Evolutionary conservation across 1,140 invertebrate species (phyloP), one percentile per base, ranked within the genome.

Genomic region (Portunus trituberculatus): DNA sequence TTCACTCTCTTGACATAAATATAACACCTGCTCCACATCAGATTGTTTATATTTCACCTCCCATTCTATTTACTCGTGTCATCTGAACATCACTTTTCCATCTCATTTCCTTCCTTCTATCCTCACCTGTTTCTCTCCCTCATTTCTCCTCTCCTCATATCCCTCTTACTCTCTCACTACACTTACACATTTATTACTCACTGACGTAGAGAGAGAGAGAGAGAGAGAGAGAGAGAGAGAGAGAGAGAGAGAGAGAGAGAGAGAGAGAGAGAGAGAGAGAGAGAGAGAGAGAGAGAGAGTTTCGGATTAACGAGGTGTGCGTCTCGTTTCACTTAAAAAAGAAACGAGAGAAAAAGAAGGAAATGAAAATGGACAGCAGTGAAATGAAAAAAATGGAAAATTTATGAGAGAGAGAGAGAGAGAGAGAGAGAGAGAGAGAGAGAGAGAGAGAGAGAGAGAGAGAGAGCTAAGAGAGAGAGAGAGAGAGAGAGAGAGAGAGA

Each of bases 351-450:
- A 88, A 88, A 20, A 46, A 39, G 39, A 39, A 88, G 0, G 20
- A 8, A 20, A 46, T 88, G 86, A 88, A 46, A 88, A 28, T 88
- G 86, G 31, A 88, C 31, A 88, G 32, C 86, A 7, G 16, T 0
- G n/a, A 25, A 31, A 45, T 10, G 45, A 88, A 45, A 46, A 46
- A 12, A 46, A 88, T 16, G 45, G 29, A 88, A 32, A 88, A 46
- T 88, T 39, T 88, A 88, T 88, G 86, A 88, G 45, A 91, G 89
- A 52, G 89, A 91, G 89, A 91, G 89, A 91, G 89, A 91, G 89
- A 91, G 89, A 91, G 89, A 91, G 89, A 91, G 89, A 91, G 89
- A 91, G 89, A 91, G 89, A 91, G 89, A 91, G 89, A 91, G 89
- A 91, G 89, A 91, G 89, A 91, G 89, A 91, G 46, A 46, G n/a